These are phyloP conservation scores for Paguma larvata DNA, from an alignment of 2,797 vertebrate species.

Conservation along the genomic window DNA sequence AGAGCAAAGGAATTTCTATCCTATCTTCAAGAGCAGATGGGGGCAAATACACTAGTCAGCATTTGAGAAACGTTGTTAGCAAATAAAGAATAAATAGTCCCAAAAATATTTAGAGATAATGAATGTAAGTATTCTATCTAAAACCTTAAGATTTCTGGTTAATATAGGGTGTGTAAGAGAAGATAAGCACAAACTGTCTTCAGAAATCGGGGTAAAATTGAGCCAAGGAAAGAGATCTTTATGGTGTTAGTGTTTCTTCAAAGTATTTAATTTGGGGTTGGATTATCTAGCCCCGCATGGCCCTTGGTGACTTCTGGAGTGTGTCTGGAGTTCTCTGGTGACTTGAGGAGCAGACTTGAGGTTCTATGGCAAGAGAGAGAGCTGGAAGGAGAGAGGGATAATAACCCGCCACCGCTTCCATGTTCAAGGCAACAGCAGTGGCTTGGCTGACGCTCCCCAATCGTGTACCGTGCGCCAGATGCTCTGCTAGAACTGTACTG, in stretches of 20 bases:
- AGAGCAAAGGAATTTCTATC: neutral
- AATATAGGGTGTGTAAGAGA: neutral
- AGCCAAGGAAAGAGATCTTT: neutral
- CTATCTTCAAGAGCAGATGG: neutral
- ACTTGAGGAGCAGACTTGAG: neutral
- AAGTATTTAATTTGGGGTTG: neutral
- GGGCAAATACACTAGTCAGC: neutral
- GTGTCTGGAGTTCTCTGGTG: neutral
- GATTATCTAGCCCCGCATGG: neutral
- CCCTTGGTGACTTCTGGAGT: neutral
- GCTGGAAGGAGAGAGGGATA: neutral
- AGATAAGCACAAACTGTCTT: neutral
- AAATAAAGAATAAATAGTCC: neutral
- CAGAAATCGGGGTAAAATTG: neutral
- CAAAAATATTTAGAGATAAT: constrained; percentile 34
- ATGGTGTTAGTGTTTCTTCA: neutral
- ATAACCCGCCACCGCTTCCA: neutral
- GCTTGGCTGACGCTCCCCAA: neutral
- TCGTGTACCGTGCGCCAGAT: accelerated
- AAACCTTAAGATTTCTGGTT: constrained; percentile 33
- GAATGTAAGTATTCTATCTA: neutral
- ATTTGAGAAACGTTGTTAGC: neutral
- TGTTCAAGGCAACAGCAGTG: neutral
- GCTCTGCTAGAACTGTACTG: no score
- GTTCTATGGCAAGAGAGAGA: neutral